Conservation (phyloP, 2,113 vertebrate species). For the Cathartes aura region DNA sequence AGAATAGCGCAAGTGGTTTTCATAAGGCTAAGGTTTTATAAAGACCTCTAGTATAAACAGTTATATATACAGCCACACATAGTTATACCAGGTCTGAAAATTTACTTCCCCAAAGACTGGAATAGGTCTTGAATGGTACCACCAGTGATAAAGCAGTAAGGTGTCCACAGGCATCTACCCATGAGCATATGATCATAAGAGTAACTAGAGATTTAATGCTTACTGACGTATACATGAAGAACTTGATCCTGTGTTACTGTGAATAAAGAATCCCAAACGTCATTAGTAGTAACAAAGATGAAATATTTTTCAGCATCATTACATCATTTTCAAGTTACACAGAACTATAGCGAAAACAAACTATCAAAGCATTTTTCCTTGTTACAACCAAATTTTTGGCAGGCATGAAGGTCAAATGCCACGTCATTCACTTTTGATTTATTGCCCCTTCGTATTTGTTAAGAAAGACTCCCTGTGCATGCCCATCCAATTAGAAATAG, state of each 20-base stretch:
- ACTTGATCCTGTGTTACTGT: neutral
- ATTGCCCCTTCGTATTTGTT: neutral
- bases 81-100: neutral
- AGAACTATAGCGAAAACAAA: neutral
- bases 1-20: neutral
- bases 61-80: neutral
- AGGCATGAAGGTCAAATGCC: neutral
- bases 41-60: neutral
- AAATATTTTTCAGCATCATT: neutral
- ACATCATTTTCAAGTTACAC: neutral
- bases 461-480: neutral
- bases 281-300: neutral
- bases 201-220: neutral
- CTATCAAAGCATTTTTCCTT: neutral
- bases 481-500: neutral
- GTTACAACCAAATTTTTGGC: neutral
- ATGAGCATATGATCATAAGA: neutral
- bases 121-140: neutral
- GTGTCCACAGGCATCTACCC: neutral
- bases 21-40: neutral
- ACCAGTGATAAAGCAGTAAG: neutral
- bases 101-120: neutral
- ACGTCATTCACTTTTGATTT: neutral
- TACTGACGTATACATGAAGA: neutral
- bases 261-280: neutral